Evolutionary conservation across 2,797 vertebrate species (phyloP).

Genomic region (Gallinago solitaria): DNA sequence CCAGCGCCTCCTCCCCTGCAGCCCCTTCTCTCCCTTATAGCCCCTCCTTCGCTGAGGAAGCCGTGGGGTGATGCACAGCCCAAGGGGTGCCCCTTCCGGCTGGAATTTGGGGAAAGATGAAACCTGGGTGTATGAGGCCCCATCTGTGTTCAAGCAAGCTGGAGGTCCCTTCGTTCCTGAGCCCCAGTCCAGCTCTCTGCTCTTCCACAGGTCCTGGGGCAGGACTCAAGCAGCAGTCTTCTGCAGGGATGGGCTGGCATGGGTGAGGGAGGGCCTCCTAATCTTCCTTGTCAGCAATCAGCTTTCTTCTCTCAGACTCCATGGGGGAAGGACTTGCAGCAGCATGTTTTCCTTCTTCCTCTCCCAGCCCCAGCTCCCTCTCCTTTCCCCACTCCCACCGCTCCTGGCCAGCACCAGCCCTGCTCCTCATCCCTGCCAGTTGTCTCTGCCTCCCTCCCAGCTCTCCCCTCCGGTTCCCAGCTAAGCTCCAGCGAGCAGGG

Average conservation of each 20-base stretch:
- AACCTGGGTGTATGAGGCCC: not conserved
- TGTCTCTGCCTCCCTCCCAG: not conserved
- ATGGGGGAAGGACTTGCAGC: conserved; percentile 21
- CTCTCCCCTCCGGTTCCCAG: conserved; percentile 6
- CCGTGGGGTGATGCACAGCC: not conserved
- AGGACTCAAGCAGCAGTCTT: not conserved
- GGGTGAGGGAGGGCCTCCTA: not conserved
- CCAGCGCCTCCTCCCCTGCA: not conserved
- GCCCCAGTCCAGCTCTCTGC: not conserved
- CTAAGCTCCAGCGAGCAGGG: conserved; percentile 31
- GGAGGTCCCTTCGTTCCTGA: not conserved
- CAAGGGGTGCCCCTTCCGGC: not conserved
- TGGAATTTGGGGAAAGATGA: not conserved
- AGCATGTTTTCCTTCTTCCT: conserved; percentile 44
- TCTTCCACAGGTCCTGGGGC: not conserved
- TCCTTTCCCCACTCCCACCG: not conserved
- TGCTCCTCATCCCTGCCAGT: not conserved
- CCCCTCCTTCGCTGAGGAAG: not conserved
- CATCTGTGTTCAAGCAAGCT: not conserved
- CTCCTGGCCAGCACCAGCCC: not conserved
- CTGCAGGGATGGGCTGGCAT: not conserved
- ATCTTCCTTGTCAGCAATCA: conserved; percentile 37
- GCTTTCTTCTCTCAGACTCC: not conserved
- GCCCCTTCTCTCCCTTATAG: not conserved
- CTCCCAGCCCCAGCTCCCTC: conserved; percentile 2